Evolutionary conservation across 2,888 invertebrate genomes (phyloP), one percentile per base, ranked within the genome.

Genomic region (Nephrotoma flavescens): DNA sequence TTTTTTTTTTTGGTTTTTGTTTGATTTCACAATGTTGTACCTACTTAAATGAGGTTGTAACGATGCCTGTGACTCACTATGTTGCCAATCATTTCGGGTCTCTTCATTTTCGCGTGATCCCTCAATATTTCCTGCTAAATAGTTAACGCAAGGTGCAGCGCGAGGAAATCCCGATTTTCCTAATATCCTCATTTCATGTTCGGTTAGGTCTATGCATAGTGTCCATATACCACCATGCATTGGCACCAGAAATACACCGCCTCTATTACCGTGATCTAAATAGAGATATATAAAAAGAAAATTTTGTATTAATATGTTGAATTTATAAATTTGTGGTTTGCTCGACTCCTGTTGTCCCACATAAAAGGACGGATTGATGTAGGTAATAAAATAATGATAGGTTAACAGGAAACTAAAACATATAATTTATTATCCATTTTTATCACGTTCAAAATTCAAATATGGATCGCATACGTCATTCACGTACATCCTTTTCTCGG

Each of bases 201-300:
- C 95, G 94, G 95, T 94, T 89, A 97, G 93, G 89, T 96, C 96
- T 89, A 95, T 95, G 91, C 96, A 98, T 91, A 96, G 94, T 41
- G 95, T 97, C 97, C 96, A 97, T 89, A 96, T 97, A 47, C 96
- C 97, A n/a, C 96, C 97, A 89, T 96, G 96, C 95, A 96, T 96
- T 11, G 96, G 97, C 42, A 97, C 96, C 87, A 97, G 92, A 91
- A 97, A 96, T 47, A 95, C 95, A 15, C 93, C 92, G 41, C 88
- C 88, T 7, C 91, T 92, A 15, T 92, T 87, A n/a, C 86, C 92
- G 91, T 93, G 90, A 91, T 93, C 91, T 91, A 92, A 89, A 85
- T 57, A 15, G 6, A 45, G 12, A 31, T 19, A 11, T 83, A 83
- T 31, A 31, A 31, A 31, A 47, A 47, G 12, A 45, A 12, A 47